These are phyloP conservation scores for Thomomys bottae DNA, from an alignment of 2,113 vertebrate genomes.

Conservation along the genomic window DNA sequence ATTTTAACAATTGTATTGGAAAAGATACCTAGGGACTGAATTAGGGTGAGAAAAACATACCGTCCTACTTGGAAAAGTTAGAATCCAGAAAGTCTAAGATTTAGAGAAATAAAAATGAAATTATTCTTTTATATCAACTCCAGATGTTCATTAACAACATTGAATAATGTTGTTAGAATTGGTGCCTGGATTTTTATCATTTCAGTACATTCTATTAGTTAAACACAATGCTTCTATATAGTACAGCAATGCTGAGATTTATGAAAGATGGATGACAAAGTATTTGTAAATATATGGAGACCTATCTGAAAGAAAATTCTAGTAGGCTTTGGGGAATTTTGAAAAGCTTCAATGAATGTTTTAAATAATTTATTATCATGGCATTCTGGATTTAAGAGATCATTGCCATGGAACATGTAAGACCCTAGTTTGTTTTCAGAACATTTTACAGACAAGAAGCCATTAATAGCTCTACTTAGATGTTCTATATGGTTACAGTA, in stretches of 20 bases:
- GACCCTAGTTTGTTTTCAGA: neutral
- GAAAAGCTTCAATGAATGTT: neutral
- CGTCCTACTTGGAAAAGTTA: neutral
- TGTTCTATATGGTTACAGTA: neutral
- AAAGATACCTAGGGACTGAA: neutral
- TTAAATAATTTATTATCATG: neutral
- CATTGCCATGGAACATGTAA: neutral
- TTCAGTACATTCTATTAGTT: neutral
- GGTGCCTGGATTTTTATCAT: neutral
- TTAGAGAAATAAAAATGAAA: neutral
- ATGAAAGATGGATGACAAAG: neutral
- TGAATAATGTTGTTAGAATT: neutral
- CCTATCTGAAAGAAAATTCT: neutral
- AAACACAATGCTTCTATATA: neutral
- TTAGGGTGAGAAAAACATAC: neutral
- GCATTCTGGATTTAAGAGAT: neutral
- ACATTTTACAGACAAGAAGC: neutral
- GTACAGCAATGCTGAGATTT: neutral
- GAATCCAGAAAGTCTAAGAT: neutral
- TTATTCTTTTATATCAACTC: neutral
- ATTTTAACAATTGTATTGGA: neutral
- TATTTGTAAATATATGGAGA: neutral
- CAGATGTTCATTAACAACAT: neutral
- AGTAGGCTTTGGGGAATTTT: neutral
- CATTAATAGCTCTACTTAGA: neutral